Conservation (phyloP, 2,888 invertebrate species). For the Serripes groenlandicus region DNA sequence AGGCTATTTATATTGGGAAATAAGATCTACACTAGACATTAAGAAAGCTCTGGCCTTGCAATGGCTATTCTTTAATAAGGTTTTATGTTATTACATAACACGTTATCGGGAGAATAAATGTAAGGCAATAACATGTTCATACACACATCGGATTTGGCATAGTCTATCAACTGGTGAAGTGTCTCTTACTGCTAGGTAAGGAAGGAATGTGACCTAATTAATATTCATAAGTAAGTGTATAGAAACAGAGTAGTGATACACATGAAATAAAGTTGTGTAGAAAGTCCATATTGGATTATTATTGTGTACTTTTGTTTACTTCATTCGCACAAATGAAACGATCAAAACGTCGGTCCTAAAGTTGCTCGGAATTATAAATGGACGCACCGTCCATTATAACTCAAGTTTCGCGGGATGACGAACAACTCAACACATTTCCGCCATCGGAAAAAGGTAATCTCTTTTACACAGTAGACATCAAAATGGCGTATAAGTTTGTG, state of each 20-base stretch:
- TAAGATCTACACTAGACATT: too few relatives aligned
- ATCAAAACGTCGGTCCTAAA: slow-evolving; percentile 74
- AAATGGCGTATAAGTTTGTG: slow-evolving; percentile 74
- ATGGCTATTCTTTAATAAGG: too few relatives aligned
- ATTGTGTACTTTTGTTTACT: slow-evolving; percentile 63
- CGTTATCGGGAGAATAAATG: too few relatives aligned
- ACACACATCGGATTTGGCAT: too few relatives aligned
- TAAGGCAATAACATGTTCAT: too few relatives aligned
- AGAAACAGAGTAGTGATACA: slow-evolving; percentile 69
- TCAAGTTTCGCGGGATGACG: slow-evolving; percentile 99
- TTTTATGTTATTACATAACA: too few relatives aligned
- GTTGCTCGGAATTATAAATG: slow-evolving; percentile 86
- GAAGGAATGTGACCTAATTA: slow-evolving; percentile 68
- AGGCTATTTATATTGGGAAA: too few relatives aligned
- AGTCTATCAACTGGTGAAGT: too few relatives aligned
- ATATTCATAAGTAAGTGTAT: slow-evolving; percentile 80
- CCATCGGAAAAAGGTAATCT: slow-evolving; percentile 94
- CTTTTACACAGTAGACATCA: slow-evolving; percentile 61
- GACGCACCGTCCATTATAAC: slow-evolving; percentile 99
- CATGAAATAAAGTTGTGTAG: slow-evolving; percentile 55
- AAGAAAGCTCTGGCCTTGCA: too few relatives aligned
- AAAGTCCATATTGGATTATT: slow-evolving; percentile 72
- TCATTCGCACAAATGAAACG: slow-evolving; percentile 64
- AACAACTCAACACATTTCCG: slow-evolving; percentile 96
- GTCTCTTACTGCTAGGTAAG: neutral